These are phyloP conservation scores for Hippocampus comes DNA, from an alignment of 2,113 vertebrate genomes.

Conservation along the genomic window DNA sequence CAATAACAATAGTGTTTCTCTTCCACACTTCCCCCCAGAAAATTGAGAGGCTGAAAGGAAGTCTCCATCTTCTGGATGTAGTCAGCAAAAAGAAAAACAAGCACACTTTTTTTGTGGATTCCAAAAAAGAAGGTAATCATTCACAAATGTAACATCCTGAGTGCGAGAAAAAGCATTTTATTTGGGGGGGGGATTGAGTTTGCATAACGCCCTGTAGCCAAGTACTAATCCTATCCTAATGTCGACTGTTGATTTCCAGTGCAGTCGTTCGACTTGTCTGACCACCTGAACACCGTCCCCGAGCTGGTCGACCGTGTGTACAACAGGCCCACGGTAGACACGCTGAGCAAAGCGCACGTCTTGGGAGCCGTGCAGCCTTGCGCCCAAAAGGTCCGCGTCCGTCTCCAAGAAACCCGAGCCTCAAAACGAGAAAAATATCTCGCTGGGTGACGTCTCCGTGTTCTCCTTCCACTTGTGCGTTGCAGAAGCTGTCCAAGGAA, in stretches of 20 bases:
- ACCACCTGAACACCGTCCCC: conserved; percentile 81
- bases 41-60: conserved; percentile 91
- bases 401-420: background rate
- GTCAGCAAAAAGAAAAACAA: conserved; percentile 77
- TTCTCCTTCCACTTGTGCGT: background rate
- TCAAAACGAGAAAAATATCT: background rate
- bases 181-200: too few relatives aligned
- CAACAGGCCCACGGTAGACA: conserved; percentile 86
- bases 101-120: conserved; percentile 87
- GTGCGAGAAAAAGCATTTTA: too few relatives aligned
- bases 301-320: conserved; percentile 83
- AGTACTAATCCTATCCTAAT: too few relatives aligned
- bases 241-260: conserved; percentile 65
- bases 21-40: conserved; percentile 71
- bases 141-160: background rate
- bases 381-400: conserved; percentile 70
- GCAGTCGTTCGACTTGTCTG: conserved; percentile 80
- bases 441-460: background rate
- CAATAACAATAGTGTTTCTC: background rate
- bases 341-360: conserved; percentile 77
- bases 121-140: conserved; percentile 80
- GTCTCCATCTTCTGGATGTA: conserved; percentile 91
- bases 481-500: conserved; percentile 79
- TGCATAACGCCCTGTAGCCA: too few relatives aligned
- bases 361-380: conserved; percentile 68